These are phyloP conservation scores for Cheiracanthium punctorium DNA, from an alignment of 2,888 invertebrate genomes.

Conservation along the genomic window DNA sequence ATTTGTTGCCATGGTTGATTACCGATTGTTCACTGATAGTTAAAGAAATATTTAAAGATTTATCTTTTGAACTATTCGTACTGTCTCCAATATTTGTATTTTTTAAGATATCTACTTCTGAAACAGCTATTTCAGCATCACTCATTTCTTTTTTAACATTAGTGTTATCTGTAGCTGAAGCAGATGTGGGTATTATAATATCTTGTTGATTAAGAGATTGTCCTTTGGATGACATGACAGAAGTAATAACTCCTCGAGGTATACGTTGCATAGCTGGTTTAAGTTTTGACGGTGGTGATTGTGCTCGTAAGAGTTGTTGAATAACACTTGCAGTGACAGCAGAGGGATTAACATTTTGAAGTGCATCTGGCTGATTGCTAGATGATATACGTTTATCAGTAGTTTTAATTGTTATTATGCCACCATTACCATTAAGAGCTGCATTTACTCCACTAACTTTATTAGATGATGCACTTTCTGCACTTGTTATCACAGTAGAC, in stretches of 20 bases:
- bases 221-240: slow-evolving; percentile 59
- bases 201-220: slow-evolving; percentile 35
- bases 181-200: slow-evolving; percentile 30
- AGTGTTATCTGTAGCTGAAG: background rate
- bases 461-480: slow-evolving; percentile 34
- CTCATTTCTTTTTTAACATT: slow-evolving; percentile 30
- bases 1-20: slow-evolving; percentile 39
- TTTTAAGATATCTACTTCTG: slow-evolving; percentile 19
- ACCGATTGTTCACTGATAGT: slow-evolving; percentile 51
- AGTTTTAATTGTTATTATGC: slow-evolving; percentile 38
- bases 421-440: slow-evolving; percentile 30
- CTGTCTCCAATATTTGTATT: slow-evolving; percentile 26
- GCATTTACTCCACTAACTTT: slow-evolving; percentile 26
- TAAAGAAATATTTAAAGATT: slow-evolving; percentile 5
- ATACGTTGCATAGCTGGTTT: slow-evolving; percentile 50
- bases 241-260: slow-evolving; percentile 63
- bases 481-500: slow-evolving; percentile 54
- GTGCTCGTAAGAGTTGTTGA: slow-evolving; percentile 59
- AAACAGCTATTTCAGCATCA: slow-evolving; percentile 33
- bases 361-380: slow-evolving; percentile 1
- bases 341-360: slow-evolving; percentile 44
- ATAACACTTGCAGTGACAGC: slow-evolving; percentile 66
- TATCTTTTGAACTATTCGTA: slow-evolving; percentile 27
- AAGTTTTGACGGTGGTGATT: slow-evolving; percentile 50
- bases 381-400: slow-evolving; percentile 15